These are phyloP conservation scores for Epirrhoe alternata DNA, from an alignment of 2,888 invertebrate species.

Conservation along the genomic window DNA sequence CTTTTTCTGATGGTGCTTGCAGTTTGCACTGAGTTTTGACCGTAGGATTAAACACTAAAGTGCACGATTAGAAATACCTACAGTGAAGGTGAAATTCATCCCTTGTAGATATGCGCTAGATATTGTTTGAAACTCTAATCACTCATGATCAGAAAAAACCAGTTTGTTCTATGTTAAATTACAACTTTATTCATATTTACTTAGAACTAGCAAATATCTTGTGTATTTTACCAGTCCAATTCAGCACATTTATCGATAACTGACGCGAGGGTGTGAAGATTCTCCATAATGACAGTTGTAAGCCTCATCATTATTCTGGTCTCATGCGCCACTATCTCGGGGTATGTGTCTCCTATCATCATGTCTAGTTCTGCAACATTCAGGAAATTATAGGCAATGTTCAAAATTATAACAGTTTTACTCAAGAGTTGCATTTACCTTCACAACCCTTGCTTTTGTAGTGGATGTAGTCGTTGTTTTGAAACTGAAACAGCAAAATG, in stretches of 20 bases:
- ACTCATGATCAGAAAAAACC: too few species aligned
- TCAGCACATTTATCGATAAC: constrained; percentile 87
- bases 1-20: too few species aligned
- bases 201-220: too few species aligned
- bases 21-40: too few species aligned
- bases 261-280: constrained; percentile 82
- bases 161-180: too few species aligned
- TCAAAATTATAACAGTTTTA: constrained; percentile 2
- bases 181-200: too few species aligned
- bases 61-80: too few species aligned
- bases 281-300: constrained; percentile 86
- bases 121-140: too few species aligned
- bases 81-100: too few species aligned
- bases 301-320: constrained; percentile 90
- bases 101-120: too few species aligned
- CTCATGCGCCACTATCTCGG: constrained; percentile 92
- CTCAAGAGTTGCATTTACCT: constrained; percentile 66
- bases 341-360: constrained; percentile 91
- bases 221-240: constrained; percentile 29
- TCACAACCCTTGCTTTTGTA: constrained; percentile 89
- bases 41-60: too few species aligned
- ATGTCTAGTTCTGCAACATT: constrained; percentile 88
- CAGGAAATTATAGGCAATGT: not conserved
- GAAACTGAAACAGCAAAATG: constrained; percentile 78
- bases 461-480: constrained; percentile 87